A percentile compares a stretch with the other conserved stretches of the same genome.
phyloP scores from a whole-genome alignment of 2,888 invertebrate genomes.

The Ophion ventricosus region DNA sequence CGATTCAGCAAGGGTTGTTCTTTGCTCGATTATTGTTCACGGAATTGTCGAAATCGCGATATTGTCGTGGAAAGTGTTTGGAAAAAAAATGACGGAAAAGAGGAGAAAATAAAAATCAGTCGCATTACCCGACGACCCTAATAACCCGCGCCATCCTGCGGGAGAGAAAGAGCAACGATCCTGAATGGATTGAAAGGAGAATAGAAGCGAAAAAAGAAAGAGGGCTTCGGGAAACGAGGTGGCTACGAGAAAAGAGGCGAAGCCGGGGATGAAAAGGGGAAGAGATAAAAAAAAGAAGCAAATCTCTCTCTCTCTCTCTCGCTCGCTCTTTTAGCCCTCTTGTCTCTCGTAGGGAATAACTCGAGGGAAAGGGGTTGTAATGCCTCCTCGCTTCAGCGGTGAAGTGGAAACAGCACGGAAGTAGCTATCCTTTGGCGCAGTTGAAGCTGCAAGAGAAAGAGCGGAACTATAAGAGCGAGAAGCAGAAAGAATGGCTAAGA shows the following conservation, averaged over 20 bases:
- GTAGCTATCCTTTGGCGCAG: conserved; percentile 46
- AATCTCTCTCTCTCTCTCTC: conserved; percentile 22
- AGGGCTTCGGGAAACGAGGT: conserved; percentile 13
- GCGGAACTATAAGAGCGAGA: conserved; percentile 24
- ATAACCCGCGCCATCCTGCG: conserved; percentile 4
- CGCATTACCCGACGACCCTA: conserved; percentile 18
- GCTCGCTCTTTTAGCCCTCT: conserved; percentile 15
- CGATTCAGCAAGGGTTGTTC: too few species aligned
- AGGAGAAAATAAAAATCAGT: conserved; percentile 7
- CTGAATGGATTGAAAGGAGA: conserved; percentile 36
- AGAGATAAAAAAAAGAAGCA: conserved; percentile 16
- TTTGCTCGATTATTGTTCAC: not conserved
- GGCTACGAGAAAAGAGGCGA: conserved; percentile 41
- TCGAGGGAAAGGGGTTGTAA: conserved; percentile 47
- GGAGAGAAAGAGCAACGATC: conserved; percentile 14
- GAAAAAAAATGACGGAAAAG: not conserved
- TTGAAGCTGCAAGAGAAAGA: conserved; percentile 31
- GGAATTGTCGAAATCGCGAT: not conserved
- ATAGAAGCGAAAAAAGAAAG: conserved; percentile 18
- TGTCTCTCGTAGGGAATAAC: conserved; percentile 37
- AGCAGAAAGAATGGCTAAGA: not conserved
- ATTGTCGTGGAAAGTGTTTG: not conserved
- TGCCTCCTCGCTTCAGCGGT: conserved; percentile 59
- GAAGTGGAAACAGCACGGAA: conserved; percentile 60
- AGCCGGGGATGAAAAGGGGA: conserved; percentile 28